A percentile compares a stretch with the other conserved stretches of the same genome.
phyloP scores from a whole-genome alignment of 2,888 invertebrate species.

The Amitus sp. region DNA sequence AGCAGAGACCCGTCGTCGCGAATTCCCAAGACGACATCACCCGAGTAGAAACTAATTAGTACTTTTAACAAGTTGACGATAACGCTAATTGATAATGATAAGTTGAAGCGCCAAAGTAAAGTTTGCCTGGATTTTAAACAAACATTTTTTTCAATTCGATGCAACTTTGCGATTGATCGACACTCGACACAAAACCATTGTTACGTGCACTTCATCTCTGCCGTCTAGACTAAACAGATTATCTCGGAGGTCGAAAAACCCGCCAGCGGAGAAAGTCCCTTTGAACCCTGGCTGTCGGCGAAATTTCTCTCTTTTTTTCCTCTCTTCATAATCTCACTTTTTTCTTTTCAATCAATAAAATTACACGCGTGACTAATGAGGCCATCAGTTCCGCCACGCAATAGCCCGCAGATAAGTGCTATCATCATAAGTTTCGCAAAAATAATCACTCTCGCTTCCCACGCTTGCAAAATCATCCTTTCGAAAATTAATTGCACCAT shows the following conservation, averaged over 20 bases:
- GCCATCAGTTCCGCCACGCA: slow-evolving; percentile 5
- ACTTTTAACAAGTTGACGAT: too few relatives aligned
- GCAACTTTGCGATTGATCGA: too few relatives aligned
- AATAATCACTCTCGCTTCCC: not conserved
- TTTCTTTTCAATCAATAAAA: slow-evolving; percentile 4
- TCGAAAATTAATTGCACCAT: not conserved
- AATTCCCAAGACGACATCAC: too few relatives aligned
- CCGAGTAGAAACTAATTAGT: too few relatives aligned
- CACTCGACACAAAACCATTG: too few relatives aligned
- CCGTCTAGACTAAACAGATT: too few relatives aligned
- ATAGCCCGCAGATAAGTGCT: slow-evolving; percentile 2
- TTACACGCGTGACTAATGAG: slow-evolving; percentile 5
- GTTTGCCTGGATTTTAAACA: not conserved
- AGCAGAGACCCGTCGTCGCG: too few relatives aligned
- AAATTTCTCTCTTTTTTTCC: not conserved
- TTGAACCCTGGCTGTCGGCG: slow-evolving; percentile 9
- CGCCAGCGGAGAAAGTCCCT: slow-evolving; percentile 7
- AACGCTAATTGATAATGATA: not conserved
- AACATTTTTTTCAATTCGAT: not conserved
- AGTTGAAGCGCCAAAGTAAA: too few relatives aligned
- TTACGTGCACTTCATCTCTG: too few relatives aligned
- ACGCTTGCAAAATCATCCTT: not conserved
- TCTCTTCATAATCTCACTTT: not conserved
- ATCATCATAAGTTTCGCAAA: slow-evolving; percentile 2
- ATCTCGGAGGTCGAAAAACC: too few relatives aligned